Evolutionary conservation across 2,797 vertebrate species (phyloP).

Genomic region (Chanos chanos): DNA sequence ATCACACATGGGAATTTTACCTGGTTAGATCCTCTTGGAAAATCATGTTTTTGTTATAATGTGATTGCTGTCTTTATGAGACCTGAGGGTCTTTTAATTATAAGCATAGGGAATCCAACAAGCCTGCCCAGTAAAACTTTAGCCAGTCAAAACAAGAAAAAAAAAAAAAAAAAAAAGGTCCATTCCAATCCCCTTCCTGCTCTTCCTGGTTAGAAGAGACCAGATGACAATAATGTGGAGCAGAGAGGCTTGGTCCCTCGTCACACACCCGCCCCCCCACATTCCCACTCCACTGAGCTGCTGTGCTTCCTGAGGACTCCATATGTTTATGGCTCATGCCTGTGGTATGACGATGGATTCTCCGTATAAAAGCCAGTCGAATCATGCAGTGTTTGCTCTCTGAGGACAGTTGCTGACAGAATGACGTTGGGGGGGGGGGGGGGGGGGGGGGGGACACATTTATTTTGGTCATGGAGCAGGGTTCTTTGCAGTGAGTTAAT

Average conservation of each 20-base stretch:
- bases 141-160: slow-evolving; percentile 43
- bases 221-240: slow-evolving; percentile 70
- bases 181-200: slow-evolving; percentile 46
- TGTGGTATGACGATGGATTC: slow-evolving; percentile 81
- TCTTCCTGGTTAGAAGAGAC: slow-evolving; percentile 64
- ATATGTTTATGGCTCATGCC: slow-evolving; percentile 77
- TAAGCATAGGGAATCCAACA: neutral
- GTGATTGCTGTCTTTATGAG: neutral
- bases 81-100: too few relatives aligned
- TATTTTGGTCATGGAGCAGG: slow-evolving; percentile 74
- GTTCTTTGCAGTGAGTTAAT: slow-evolving; percentile 74
- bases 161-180: slow-evolving; percentile 42
- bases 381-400: slow-evolving; percentile 74
- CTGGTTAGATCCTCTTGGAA: too few relatives aligned
- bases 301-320: slow-evolving; percentile 68
- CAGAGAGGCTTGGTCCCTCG: slow-evolving; percentile 54
- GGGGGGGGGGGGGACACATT: slow-evolving; percentile 73
- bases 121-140: slow-evolving; percentile 16
- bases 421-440: too few relatives aligned
- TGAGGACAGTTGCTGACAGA: slow-evolving; percentile 77
- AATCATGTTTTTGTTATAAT: too few relatives aligned
- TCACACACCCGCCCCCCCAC: slow-evolving; percentile 59
- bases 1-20: too few relatives aligned
- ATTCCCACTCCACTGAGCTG: slow-evolving; percentile 43
- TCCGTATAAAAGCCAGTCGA: slow-evolving; percentile 72